These are phyloP conservation scores for Trinectes maculatus DNA, from an alignment of 2,113 vertebrate genomes.

Conservation along the genomic window DNA sequence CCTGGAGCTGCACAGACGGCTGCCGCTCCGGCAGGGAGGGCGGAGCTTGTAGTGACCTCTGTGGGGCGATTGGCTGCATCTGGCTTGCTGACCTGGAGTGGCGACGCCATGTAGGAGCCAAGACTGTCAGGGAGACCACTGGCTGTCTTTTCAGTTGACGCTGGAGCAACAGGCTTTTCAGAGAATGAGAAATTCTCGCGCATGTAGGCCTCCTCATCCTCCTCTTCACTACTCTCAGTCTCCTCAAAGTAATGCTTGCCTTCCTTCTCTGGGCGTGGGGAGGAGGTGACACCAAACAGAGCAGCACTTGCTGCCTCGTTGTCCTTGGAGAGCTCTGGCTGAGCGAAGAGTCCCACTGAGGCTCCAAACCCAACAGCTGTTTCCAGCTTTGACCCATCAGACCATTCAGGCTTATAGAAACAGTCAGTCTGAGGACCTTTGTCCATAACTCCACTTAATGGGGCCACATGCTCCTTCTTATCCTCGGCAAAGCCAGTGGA, in stretches of 20 bases:
- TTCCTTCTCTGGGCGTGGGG: constrained; percentile 79
- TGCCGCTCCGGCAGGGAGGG: constrained; percentile 44
- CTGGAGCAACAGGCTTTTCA: constrained; percentile 56
- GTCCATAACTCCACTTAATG: constrained; percentile 71
- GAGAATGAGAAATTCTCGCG: constrained; percentile 67
- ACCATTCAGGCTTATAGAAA: constrained; percentile 80
- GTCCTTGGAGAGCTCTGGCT: constrained; percentile 56
- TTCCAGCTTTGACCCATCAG: constrained; percentile 63
- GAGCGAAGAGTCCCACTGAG: constrained; percentile 58
- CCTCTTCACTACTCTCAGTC: constrained; percentile 84
- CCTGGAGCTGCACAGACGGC: constrained; percentile 52
- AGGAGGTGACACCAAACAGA: constrained; percentile 83
- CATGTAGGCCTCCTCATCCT: constrained; percentile 78
- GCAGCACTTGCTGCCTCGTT: constrained; percentile 77
- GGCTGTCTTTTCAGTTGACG: constrained; percentile 39
- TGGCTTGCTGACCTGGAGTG: constrained; percentile 62
- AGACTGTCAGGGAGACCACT: constrained; percentile 73
- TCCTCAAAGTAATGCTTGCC: constrained; percentile 81
- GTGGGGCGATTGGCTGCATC: constrained; percentile 86
- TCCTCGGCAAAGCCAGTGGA: constrained; percentile 45
- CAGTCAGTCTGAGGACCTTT: constrained; percentile 80
- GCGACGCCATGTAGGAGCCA: constrained; percentile 71
- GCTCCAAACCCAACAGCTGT: constrained; percentile 53
- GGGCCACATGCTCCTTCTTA: constrained; percentile 51
- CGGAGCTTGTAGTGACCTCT: constrained; percentile 81